These are phyloP conservation scores for Zaprionus lachaisei DNA, from an alignment of 1,140 invertebrate species.

Conservation along the genomic window DNA sequence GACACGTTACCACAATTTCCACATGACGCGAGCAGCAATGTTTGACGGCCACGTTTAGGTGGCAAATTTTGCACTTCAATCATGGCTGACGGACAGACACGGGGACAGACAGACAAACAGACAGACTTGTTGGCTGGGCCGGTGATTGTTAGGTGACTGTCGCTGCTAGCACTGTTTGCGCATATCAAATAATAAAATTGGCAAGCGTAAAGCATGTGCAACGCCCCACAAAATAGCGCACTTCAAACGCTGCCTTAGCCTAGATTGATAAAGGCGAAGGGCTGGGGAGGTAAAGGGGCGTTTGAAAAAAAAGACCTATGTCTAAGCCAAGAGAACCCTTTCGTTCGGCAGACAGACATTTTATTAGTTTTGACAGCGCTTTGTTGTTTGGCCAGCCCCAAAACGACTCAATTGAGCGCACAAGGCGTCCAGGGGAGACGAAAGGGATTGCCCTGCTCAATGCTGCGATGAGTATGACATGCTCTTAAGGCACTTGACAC, in stretches of 20 bases:
- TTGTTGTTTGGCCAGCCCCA: conserved; percentile 53
- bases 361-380: conserved; percentile 83
- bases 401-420: conserved; percentile 37
- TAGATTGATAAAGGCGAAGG: conserved; percentile 61
- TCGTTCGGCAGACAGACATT: conserved; percentile 72
- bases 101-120: background rate
- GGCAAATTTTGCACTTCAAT: conserved; percentile 68
- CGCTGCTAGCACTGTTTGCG: conserved; percentile 63
- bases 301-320: conserved; percentile 24
- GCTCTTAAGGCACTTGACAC: conserved; percentile 76
- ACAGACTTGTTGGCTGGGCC: conserved; percentile 2
- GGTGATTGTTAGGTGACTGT: conserved; percentile 25
- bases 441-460: conserved; percentile 34
- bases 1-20: conserved; percentile 78
- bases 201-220: conserved; percentile 37
- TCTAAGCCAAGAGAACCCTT: conserved; percentile 58
- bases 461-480: conserved; percentile 57
- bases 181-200: conserved; percentile 80
- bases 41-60: conserved; percentile 48
- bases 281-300: background rate
- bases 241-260: conserved; percentile 55
- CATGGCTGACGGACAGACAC: conserved; percentile 9
- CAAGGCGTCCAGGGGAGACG: background rate
- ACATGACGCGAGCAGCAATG: conserved; percentile 45
- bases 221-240: conserved; percentile 51